Base-by-base conservation (phyloP, 2,888 invertebrate species). In the Pterostichus niger region DNA sequence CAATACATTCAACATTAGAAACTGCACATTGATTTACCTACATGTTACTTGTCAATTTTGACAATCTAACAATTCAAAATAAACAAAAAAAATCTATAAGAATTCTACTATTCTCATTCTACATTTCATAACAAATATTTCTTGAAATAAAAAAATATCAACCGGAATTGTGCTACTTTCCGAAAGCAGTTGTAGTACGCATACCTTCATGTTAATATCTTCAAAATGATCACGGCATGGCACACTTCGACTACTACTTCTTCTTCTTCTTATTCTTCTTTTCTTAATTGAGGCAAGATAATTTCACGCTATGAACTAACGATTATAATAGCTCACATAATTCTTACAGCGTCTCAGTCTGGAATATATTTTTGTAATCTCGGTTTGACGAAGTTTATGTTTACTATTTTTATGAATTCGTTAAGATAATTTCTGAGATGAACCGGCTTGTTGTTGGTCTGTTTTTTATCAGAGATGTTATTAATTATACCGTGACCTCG, bases 401-500 rank as follows among this genome's bases (percentile, higher is more conserved):
- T 31, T 75, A 24, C 49, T 71, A 49, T 17, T 49, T 75, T 68
- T 13, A 52, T 2, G 15, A 49, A 11, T 24, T 9, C 31, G 24
- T 46, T 13, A 44, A 35, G 75, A 75, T 49, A 49, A 75, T 17
- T 31, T 24, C 6, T 49, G 11, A 9, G n/a, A 52, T 75, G 46
- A 75, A 52, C 46, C 46, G 10, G 13, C n/a, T 52, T 31, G 52
- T 75, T 46, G 49, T 68, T 24, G 3, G 31, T 6, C 9, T 13
- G 2, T 64, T 59, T 61, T 79, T 61, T 79, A 61, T 79, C 64
- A 79, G 61, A 24, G 46, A 44, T 46, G 40, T 31, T 61, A 46
- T 17, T 79, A 61, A 79, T 61, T 79, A 61, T 46, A 33, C 24
- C 61, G n/a, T 79, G 78, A 79, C 78, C 61, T 79, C 78, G 40